phyloP scores from a whole-genome alignment of 2,888 invertebrate genomes.

The Eupithecia subfuscata region DNA sequence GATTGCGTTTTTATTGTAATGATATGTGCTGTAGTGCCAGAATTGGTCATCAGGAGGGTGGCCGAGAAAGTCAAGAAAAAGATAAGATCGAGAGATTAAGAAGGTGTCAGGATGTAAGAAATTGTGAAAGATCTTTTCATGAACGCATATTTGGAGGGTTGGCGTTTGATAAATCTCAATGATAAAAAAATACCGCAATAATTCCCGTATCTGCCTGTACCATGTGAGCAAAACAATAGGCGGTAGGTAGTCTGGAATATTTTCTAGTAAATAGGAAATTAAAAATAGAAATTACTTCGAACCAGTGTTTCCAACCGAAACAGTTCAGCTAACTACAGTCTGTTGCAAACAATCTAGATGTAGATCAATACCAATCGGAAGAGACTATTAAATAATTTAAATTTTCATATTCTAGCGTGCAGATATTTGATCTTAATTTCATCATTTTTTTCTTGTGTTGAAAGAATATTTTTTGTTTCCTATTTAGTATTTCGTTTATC shows the following conservation, averaged over 20 bases:
- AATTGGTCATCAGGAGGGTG: constrained; percentile 59
- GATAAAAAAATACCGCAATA: neutral
- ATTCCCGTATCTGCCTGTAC: neutral
- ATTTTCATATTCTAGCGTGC: neutral
- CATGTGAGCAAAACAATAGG: neutral
- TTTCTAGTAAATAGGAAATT: neutral
- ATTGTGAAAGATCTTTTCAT: neutral
- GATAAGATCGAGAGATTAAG: constrained; percentile 32
- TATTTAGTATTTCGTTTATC: neutral
- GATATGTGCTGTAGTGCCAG: constrained; percentile 50
- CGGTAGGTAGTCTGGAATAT: too few species aligned
- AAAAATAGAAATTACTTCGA: neutral
- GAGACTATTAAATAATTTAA: neutral
- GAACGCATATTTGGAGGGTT: neutral
- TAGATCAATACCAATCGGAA: neutral
- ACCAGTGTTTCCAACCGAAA: neutral
- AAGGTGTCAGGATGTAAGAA: constrained; percentile 28
- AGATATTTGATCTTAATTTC: too few species aligned
- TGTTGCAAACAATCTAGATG: neutral
- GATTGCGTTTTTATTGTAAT: constrained; percentile 61
- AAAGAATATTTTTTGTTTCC: neutral
- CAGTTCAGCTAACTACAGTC: neutral
- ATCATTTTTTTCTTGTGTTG: too few species aligned
- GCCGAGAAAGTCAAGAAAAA: constrained; percentile 51
- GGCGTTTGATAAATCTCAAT: neutral